Evolutionary conservation across 2,797 vertebrate species (phyloP).

Genomic region (Australoheros facetus): DNA sequence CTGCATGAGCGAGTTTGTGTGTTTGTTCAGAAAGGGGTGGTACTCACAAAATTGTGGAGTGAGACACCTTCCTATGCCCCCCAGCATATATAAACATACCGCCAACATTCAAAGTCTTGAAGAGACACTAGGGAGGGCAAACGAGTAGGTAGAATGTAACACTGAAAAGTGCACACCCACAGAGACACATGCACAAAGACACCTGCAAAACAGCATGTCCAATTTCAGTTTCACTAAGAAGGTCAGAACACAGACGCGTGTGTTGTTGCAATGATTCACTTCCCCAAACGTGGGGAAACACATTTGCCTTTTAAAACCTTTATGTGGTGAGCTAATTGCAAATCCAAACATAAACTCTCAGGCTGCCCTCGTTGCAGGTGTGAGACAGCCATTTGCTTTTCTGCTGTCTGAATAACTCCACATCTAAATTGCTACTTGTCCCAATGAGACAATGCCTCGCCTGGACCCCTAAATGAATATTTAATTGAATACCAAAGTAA

Average conservation of each 20-base stretch:
- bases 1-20: slow-evolving; percentile 51
- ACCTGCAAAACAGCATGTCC: slow-evolving; percentile 56
- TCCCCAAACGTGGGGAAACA: slow-evolving; percentile 46
- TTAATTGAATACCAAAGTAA: neutral
- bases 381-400: slow-evolving; percentile 12
- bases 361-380: slow-evolving; percentile 22
- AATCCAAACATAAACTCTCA: slow-evolving; percentile 51
- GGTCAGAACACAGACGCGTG: slow-evolving; percentile 48
- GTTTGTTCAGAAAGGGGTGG: slow-evolving; percentile 51
- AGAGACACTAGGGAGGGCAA: slow-evolving; percentile 59
- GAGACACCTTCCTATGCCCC: slow-evolving; percentile 61
- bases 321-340: slow-evolving; percentile 50
- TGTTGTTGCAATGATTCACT: slow-evolving; percentile 49
- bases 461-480: slow-evolving; percentile 9
- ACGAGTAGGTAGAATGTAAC: slow-evolving; percentile 61
- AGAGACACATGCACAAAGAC: slow-evolving; percentile 53
- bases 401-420: neutral
- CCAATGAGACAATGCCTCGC: neutral
- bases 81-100: slow-evolving; percentile 57
- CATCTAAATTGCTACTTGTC: slow-evolving; percentile 15
- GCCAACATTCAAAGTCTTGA: slow-evolving; percentile 61
- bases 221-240: slow-evolving; percentile 53
- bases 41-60: slow-evolving; percentile 46
- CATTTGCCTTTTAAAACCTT: slow-evolving; percentile 53
- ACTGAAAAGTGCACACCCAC: slow-evolving; percentile 61